Evolutionary conservation across 2,113 vertebrate species (phyloP), one percentile per base, ranked within the genome.

Genomic region (Pachycephala philippinensis): DNA sequence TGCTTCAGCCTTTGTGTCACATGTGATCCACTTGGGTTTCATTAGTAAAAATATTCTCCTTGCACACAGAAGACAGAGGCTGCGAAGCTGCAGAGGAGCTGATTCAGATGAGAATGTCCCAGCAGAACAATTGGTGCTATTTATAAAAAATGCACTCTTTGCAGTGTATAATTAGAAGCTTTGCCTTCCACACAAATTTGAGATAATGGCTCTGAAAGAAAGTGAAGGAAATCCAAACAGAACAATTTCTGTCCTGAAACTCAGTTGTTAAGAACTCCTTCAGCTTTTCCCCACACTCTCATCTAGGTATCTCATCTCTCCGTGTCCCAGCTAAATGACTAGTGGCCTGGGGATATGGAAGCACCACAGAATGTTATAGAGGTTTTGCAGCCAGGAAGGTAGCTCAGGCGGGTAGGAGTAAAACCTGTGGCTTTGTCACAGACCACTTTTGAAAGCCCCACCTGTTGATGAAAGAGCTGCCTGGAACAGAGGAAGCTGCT

Each of bases 121-220:
- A 75, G 80, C 52, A 90, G 93, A 96, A 97, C 96, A 97, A 96
- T 97, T 84, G 69, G 21, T 87, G 33, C 92, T 97, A 97, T 97
- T 97, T 96, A 94, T 96, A 94, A 97, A 90, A 96, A 96, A 94
- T 72, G 83, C 90, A 65, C 69, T 96, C 44, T 2, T 78, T 79
- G 86, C 85, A 93, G 69, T 61, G 49, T 94, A 81, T 96, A 95
- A 96, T 96, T 97, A 97, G 90, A 87, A 92, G 69, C 90, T 84
- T 93, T 94, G 86, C 83, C 69, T 96, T 93, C 90, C n/a, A 92
- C 88, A 89, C 57, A 90, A 87, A 94, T 71, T 89, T 77, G 60
- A 86, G 90, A 95, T 94, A 96, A 96, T 82, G 69, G 49, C 64
- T 92, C 40, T 54, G 72, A 92, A 92, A 93, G 85, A 95, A 94